Conservation (phyloP, 2,797 vertebrate species). For the Lemur catta region DNA sequence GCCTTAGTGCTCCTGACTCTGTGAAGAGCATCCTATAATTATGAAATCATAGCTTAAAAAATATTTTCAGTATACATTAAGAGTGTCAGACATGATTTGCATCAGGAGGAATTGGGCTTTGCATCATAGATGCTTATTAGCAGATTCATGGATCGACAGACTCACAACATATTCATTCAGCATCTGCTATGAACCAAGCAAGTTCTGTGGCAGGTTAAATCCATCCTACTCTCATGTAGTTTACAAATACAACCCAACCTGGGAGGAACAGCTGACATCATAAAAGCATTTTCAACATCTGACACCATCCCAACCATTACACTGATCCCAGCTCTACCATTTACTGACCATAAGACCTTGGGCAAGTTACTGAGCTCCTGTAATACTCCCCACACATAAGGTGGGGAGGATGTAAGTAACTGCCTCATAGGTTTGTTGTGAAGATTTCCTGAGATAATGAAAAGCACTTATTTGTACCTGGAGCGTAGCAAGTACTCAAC, state of each 20-base stretch:
- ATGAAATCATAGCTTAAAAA: neutral
- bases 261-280: neutral
- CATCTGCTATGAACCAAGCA: neutral
- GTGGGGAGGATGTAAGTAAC: neutral
- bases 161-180: neutral
- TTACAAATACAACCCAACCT: neutral
- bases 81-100: neutral
- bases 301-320: neutral
- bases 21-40: neutral
- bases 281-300: neutral
- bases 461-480: neutral
- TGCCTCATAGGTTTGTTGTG: neutral
- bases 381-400: neutral
- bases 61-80: neutral
- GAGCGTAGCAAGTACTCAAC: neutral
- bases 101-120: slow-evolving; percentile 2
- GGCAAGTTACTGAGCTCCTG: neutral
- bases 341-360: neutral
- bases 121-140: neutral
- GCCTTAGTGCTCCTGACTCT: neutral
- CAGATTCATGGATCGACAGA: neutral
- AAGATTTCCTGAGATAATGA: slow-evolving; percentile 10
- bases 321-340: neutral
- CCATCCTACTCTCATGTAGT: neutral
- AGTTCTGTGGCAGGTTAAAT: neutral